phyloP scores from a whole-genome alignment of 1,140 invertebrate genomes.

The Physella acuta region DNA sequence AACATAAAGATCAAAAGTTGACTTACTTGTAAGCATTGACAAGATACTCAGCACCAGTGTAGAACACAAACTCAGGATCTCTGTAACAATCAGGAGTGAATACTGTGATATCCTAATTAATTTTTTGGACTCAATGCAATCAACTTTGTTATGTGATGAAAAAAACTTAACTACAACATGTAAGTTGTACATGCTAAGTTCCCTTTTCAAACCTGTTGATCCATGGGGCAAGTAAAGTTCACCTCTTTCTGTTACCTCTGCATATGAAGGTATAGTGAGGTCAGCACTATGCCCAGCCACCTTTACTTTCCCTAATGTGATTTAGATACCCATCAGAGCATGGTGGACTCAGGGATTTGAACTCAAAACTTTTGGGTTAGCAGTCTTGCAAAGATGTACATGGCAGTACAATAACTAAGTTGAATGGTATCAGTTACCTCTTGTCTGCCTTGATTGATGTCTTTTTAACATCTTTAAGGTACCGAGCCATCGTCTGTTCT shows the following conservation, averaged over 20 bases:
- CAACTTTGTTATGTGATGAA: background rate
- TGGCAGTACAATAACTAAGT: background rate
- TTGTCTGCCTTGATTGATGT: constrained; percentile 58
- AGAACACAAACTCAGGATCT: constrained; percentile 92
- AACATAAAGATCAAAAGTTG: constrained; percentile 3
- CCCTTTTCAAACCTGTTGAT: too few relatives aligned
- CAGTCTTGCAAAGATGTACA: too few relatives aligned
- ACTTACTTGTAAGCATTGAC: constrained; percentile 86
- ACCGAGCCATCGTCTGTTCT: constrained; percentile 70
- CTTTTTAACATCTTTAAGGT: constrained; percentile 57
- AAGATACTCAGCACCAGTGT: constrained; percentile 75
- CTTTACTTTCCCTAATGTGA: too few relatives aligned
- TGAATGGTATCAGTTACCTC: constrained; percentile 51
- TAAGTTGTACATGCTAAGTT: background rate
- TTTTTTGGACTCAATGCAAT: background rate
- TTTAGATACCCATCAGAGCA: too few relatives aligned
- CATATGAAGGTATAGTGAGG: too few relatives aligned
- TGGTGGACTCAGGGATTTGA: too few relatives aligned
- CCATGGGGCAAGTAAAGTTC: too few relatives aligned
- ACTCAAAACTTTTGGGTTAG: too few relatives aligned
- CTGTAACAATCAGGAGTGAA: constrained; percentile 62
- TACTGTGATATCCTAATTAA: too few relatives aligned
- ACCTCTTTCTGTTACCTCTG: too few relatives aligned
- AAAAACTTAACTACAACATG: background rate
- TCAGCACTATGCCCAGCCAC: too few relatives aligned